Evolutionary conservation across 2,113 vertebrate genomes (phyloP), one percentile per base, ranked within the genome.

Genomic region (Gyps fulvus): DNA sequence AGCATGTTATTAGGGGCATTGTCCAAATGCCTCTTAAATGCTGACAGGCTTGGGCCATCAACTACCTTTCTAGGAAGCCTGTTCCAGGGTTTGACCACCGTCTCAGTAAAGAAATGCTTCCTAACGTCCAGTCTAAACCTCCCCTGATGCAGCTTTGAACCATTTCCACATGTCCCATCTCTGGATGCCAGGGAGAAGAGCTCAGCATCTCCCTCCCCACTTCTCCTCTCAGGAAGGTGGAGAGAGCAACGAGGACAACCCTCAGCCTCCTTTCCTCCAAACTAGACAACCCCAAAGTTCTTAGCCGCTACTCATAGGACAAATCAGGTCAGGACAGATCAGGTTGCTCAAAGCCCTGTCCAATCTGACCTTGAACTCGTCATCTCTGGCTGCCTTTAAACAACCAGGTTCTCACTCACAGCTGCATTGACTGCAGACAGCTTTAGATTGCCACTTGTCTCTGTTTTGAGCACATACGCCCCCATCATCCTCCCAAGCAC

Each of bases 121-220:
- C 32, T 31, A 23, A 54, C 23, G 25, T 43, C 32, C 32, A 36
- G 62, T 36, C 20, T 45, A 31, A 57, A 47, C 9, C 3, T 71
- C 6, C 31, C 2, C 8, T 50, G 21, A 8, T 5, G 3, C 17
- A 34, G 26, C 31, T 71, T 50, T 63, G 50, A 71, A 34, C 26
- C 8, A 10, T 71, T 57, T 15, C 26, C 15, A 34, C 3, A 2
- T 3, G 3, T 45, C 40, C 20, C 3, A 3, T 19, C 52, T 3
- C 4, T 58, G 36, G 14, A 58, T 52, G 1, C 27, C 34, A 50
- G 22, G 36, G 18, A 72, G 40, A 55, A 70, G 25, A 57, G 27
- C 34, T 38, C 32, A 65, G 18, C 12, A 57, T 6, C 22, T 29
- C 18, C 21, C 18, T 78, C 32, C 43, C 10, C 10, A 5, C 17